phyloP scores from a whole-genome alignment of 1,140 invertebrate genomes.

The Solen grandis region DNA sequence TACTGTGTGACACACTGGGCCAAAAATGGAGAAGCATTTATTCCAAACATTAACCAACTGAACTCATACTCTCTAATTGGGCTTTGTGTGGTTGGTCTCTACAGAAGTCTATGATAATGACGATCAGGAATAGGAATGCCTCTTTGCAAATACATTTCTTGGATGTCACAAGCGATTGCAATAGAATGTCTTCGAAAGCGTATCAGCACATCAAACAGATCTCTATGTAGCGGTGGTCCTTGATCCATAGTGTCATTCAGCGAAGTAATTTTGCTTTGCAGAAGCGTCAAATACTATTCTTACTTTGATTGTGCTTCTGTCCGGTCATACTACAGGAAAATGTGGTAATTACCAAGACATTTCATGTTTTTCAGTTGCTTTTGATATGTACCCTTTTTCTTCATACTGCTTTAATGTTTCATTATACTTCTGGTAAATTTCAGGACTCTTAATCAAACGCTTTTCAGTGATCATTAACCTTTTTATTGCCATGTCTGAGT shows the following conservation, averaged over 20 bases:
- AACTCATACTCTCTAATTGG: slow-evolving; percentile 23
- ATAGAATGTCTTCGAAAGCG: slow-evolving; percentile 56
- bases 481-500: slow-evolving; percentile 15
- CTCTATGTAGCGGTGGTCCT: slow-evolving; percentile 76
- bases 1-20: slow-evolving; percentile 29
- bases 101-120: slow-evolving; percentile 42
- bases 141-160: slow-evolving; percentile 50
- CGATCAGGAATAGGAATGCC: neutral
- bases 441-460: slow-evolving; percentile 11
- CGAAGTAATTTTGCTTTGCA: slow-evolving; percentile 29
- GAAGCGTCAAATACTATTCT: slow-evolving; percentile 47
- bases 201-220: slow-evolving; percentile 49
- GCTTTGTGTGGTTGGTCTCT: neutral
- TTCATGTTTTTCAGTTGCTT: neutral
- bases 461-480: slow-evolving; percentile 46
- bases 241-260: slow-evolving; percentile 40
- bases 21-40: slow-evolving; percentile 9
- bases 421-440: slow-evolving; percentile 15
- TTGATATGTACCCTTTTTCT: neutral
- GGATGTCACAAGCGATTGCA: slow-evolving; percentile 46
- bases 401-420: slow-evolving; percentile 13
- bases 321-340: slow-evolving; percentile 42
- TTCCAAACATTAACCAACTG: slow-evolving; percentile 37
- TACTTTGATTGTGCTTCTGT: slow-evolving; percentile 49
- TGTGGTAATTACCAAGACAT: slow-evolving; percentile 51